Evolutionary conservation across 2,888 invertebrate genomes (phyloP).

Genomic region (Actias luna): DNA sequence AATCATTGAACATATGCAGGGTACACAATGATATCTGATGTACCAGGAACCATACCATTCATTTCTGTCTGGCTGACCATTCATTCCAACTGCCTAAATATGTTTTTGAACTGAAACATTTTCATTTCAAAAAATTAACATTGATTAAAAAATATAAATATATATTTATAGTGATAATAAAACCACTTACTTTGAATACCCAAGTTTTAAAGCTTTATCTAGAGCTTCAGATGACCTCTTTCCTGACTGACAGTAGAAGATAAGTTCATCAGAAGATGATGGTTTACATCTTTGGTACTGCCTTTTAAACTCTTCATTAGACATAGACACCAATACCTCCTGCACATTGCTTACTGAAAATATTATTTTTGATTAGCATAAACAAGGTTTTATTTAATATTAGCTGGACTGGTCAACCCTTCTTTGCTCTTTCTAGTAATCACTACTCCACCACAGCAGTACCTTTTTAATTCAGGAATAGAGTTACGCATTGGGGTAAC

Average conservation of each 20-base stretch:
- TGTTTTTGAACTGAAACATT: slow-evolving; percentile 66
- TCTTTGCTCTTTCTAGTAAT: too few relatives aligned
- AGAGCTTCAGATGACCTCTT: slow-evolving; percentile 62
- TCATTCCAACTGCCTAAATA: slow-evolving; percentile 77
- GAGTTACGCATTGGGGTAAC: too few relatives aligned
- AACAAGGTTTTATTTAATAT: too few relatives aligned
- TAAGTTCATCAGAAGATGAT: slow-evolving; percentile 58
- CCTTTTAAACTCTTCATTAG: slow-evolving; percentile 62
- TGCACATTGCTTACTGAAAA: slow-evolving; percentile 60
- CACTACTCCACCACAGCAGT: too few relatives aligned
- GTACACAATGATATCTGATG: not conserved
- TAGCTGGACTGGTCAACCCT: too few relatives aligned
- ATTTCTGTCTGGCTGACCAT: slow-evolving; percentile 62
- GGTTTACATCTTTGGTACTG: slow-evolving; percentile 64
- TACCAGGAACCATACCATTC: slow-evolving; percentile 17
- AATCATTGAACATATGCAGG: too few relatives aligned
- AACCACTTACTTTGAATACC: slow-evolving; percentile 62
- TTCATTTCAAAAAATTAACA: slow-evolving; percentile 21
- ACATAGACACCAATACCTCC: slow-evolving; percentile 56
- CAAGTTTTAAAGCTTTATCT: slow-evolving; percentile 67
- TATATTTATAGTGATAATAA: not conserved
- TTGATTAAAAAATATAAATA: not conserved
- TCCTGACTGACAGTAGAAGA: slow-evolving; percentile 73
- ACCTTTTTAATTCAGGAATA: too few relatives aligned
- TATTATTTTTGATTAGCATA: too few relatives aligned